These are phyloP conservation scores for Tuta absoluta DNA, from an alignment of 2,888 invertebrate species.

Conservation along the genomic window DNA sequence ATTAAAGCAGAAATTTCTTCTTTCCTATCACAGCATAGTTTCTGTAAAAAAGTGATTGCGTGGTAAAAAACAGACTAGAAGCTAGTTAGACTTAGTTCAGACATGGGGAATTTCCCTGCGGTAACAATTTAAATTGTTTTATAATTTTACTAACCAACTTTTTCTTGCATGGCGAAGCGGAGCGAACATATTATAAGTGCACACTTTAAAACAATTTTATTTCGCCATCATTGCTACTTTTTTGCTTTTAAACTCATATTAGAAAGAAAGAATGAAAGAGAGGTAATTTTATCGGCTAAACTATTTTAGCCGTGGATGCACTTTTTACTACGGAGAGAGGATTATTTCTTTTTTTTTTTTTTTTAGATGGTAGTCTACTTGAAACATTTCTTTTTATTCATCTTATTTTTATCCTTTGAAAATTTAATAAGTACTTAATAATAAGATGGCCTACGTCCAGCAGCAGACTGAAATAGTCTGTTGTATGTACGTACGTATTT, in stretches of 20 bases:
- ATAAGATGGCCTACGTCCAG: too few species aligned
- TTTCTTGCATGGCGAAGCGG: constrained; percentile 15
- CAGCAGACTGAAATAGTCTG: too few species aligned
- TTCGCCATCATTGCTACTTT: not conserved
- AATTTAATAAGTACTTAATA: too few species aligned
- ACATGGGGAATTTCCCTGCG: not conserved
- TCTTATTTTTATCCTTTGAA: too few species aligned
- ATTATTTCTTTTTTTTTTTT: too few species aligned
- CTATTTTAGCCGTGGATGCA: too few species aligned
- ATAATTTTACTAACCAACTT: not conserved
- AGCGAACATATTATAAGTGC: not conserved
- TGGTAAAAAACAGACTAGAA: constrained; percentile 13
- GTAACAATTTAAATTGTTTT: constrained; percentile 10
- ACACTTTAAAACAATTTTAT: constrained; percentile 3
- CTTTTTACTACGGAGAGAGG: too few species aligned
- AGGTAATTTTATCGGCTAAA: too few species aligned
- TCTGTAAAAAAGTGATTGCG: not conserved
- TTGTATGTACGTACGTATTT: too few species aligned
- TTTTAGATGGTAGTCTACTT: too few species aligned
- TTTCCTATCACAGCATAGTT: not conserved
- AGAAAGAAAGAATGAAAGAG: not conserved
- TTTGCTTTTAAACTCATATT: not conserved
- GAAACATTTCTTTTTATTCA: too few species aligned
- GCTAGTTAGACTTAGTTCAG: constrained; percentile 11
- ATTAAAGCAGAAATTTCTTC: not conserved